These are phyloP conservation scores for Cygnus buccinator DNA, from an alignment of 2,113 vertebrate species.

Conservation along the genomic window DNA sequence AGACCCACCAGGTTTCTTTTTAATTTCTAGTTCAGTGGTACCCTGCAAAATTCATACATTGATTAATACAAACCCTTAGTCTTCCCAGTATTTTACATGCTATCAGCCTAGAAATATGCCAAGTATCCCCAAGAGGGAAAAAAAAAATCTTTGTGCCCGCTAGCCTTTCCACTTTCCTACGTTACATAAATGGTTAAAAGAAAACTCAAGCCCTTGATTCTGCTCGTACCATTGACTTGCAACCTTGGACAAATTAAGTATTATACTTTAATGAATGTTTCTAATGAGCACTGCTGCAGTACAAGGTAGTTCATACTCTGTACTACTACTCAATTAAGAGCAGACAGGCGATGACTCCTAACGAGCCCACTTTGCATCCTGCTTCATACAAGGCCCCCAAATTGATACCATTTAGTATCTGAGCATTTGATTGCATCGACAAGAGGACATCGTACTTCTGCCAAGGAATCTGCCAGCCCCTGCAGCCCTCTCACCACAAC, in stretches of 20 bases:
- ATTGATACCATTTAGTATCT: neutral
- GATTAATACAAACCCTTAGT: neutral
- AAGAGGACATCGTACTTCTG: neutral
- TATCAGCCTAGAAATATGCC: neutral
- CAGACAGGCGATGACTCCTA: neutral
- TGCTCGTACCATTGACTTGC: neutral
- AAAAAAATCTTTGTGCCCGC: neutral
- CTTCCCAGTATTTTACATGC: rapidly evolving
- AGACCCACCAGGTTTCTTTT: constrained; percentile 94
- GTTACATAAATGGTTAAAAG: rapidly evolving
- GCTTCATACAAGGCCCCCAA: neutral
- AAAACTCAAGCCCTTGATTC: neutral
- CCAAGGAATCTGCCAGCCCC: neutral
- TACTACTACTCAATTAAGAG: neutral
- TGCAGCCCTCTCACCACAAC: neutral
- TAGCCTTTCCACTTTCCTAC: neutral
- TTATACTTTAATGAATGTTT: neutral
- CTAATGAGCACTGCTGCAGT: neutral
- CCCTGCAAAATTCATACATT: constrained; percentile 61
- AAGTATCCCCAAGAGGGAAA: neutral
- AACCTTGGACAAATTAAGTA: neutral
- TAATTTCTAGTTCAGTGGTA: constrained; percentile 91
- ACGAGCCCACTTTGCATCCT: rapidly evolving
- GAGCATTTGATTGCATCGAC: neutral
- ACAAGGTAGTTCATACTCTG: neutral